Percentiles rank a stretch among this genome's conserved stretches.
Conservation (phyloP, 2,888 invertebrate species). For the Aricia artaxerxes region DNA sequence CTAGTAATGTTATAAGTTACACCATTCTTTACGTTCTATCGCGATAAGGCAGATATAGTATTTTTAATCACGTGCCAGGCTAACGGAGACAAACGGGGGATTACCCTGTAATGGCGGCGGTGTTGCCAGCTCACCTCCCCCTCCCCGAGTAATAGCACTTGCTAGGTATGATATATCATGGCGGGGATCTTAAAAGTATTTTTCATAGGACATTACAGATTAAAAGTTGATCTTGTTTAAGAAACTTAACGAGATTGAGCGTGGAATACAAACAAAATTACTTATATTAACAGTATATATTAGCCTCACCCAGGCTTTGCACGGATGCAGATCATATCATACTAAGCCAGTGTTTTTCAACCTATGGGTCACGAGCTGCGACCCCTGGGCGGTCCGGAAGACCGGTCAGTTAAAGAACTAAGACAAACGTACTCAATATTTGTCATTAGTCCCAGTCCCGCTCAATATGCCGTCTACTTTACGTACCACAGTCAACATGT, state of each 20-base stretch:
- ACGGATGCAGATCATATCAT: too few relatives aligned
- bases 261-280: background rate
- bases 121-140: background rate
- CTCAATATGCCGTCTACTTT: too few relatives aligned
- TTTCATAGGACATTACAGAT: background rate
- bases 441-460: too few relatives aligned
- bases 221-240: background rate
- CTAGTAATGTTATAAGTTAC: background rate
- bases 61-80: constrained; percentile 15
- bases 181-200: background rate
- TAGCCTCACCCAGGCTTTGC: too few relatives aligned
- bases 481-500: too few relatives aligned
- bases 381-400: too few relatives aligned
- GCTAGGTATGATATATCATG: background rate
- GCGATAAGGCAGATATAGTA: background rate
- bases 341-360: too few relatives aligned
- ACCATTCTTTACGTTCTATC: background rate
- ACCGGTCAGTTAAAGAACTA: too few relatives aligned
- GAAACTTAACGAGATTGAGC: background rate
- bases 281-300: too few relatives aligned
- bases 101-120: constrained; percentile 10
- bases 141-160: background rate
- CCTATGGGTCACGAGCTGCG: too few relatives aligned
- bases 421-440: too few relatives aligned
- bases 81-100: constrained; percentile 19